phyloP scores from a whole-genome alignment of 2,113 vertebrate genomes.

The Otis tarda region DNA sequence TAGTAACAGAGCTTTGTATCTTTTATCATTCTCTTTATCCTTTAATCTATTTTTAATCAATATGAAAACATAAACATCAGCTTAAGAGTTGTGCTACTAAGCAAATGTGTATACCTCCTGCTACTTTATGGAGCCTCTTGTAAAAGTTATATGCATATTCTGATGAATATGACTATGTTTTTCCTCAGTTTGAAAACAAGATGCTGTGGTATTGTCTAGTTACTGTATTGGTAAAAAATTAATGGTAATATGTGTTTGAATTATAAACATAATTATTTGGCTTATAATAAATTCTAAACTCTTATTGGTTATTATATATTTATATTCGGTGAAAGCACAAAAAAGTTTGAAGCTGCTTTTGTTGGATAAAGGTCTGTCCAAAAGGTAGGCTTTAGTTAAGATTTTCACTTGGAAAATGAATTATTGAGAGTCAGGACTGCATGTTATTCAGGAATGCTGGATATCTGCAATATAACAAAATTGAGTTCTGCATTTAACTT shows the following conservation, averaged over 20 bases:
- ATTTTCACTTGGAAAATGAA: background rate
- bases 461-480: background rate
- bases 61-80: conserved; percentile 1
- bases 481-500: background rate
- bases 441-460: background rate
- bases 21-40: background rate
- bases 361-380: background rate
- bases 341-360: background rate
- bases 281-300: background rate
- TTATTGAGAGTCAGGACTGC: background rate
- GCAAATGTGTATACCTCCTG: background rate
- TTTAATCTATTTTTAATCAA: conserved; percentile 31
- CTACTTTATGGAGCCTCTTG: background rate
- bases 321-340: background rate
- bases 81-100: background rate
- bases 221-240: background rate
- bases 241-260: background rate
- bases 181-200: background rate
- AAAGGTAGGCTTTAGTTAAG: background rate
- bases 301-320: background rate
- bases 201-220: background rate
- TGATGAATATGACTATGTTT: background rate
- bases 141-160: background rate
- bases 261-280: background rate
- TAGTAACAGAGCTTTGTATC: background rate